Conservation (phyloP, 37 sponge, comb jelly and placozoan genomes). For the Ephydatia muelleri region DNA sequence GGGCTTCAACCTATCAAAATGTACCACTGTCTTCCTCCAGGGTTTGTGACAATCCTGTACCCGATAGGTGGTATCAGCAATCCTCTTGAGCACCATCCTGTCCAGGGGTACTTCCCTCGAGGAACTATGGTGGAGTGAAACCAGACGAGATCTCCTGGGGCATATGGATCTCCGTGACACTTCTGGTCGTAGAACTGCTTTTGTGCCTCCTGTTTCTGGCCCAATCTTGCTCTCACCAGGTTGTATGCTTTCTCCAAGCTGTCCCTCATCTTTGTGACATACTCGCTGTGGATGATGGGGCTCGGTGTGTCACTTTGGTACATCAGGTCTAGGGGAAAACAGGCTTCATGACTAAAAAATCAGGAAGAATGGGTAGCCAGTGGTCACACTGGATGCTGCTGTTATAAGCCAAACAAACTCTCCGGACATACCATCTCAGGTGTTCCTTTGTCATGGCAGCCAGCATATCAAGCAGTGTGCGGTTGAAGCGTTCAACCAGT, state of each 20-base stretch:
- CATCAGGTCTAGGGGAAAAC: conserved; percentile 21
- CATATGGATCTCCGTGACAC: conserved; percentile 44
- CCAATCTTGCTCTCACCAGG: not conserved
- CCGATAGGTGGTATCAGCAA: too few species aligned
- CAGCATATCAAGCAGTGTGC: conserved; percentile 16
- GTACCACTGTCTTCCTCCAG: conserved; percentile 17
- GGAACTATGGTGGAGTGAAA: conserved; percentile 35
- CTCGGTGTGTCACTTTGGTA: conserved; percentile 2
- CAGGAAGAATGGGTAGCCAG: too few species aligned
- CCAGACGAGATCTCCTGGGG: conserved; percentile 51
- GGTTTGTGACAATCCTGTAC: not conserved
- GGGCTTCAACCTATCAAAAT: conserved; percentile 50
- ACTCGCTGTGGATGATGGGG: not conserved
- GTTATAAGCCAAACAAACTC: conserved; percentile 41
- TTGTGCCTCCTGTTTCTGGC: not conserved
- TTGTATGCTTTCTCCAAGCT: conserved; percentile 17
- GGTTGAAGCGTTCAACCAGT: conserved; percentile 55
- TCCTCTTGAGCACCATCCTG: conserved; percentile 8
- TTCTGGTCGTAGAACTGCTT: conserved; percentile 26
- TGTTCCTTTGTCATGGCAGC: not conserved
- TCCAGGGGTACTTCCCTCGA: conserved; percentile 44
- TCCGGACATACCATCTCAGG: too few species aligned
- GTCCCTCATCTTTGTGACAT: not conserved
- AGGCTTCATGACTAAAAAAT: conserved; percentile 52
- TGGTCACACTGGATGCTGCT: conserved; percentile 29